Base-by-base conservation (phyloP, 2,797 vertebrate genomes). In the Sebastes diploproa region DNA sequence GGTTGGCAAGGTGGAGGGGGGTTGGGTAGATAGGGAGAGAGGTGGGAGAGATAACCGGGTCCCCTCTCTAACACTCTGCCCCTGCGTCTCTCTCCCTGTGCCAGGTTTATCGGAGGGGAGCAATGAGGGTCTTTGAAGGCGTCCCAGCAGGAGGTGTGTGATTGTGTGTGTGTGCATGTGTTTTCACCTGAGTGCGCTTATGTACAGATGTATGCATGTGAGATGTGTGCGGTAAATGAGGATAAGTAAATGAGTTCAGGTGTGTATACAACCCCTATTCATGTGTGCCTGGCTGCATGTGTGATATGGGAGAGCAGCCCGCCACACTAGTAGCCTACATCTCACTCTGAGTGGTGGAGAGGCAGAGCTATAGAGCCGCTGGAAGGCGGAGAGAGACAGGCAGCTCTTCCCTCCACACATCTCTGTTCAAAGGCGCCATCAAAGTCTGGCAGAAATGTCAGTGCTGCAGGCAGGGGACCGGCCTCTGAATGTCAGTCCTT, bases 401-500 rank as follows among this genome's bases (percentile, higher is more conserved):
- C 90, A 89, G 88, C 91, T 90, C 91, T 89, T 94, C 86, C 87
- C 88, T 90, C 90, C 89, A 94, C 92, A 94, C 92, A 94, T 95
- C 95, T 95, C 93, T 93, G 93, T 95, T 95, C 95, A 96, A 96
- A 95, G 95, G 90, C 91, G 85, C 91, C 95, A 96, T 96, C 95
- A 96, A 95, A 96, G 95, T 94, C 90, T 93, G 92, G 93, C 93
- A 94, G 93, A 96, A 96, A 96, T 95, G 95, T 96, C 95, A 96
- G 90, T 83, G 88, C 93, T 94, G 94, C 93, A 95, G 94, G 95
- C 93, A 93, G 95, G 92, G 93, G 93, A 94, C 90, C 89, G 87
- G 92, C 91, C 92, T 94, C 91, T 95, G 94, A 95, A 95, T 95
- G 95, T 95, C 95, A 96, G 87, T 93, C 91, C 91, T 93, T 94